Conservation (phyloP, 2,888 invertebrate species). For the Megastigmus dorsalis region DNA sequence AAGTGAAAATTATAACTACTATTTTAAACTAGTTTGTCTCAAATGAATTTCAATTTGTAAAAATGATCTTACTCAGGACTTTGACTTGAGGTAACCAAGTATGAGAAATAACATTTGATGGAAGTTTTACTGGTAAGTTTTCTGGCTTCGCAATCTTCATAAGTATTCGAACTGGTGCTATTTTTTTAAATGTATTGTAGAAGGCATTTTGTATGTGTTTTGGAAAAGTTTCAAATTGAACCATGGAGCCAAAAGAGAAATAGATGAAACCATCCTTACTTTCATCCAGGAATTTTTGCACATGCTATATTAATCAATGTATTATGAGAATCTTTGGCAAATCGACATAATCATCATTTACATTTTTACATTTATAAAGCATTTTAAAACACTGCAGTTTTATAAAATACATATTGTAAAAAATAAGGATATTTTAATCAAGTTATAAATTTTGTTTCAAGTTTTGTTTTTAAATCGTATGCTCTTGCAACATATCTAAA, state of each 20-base stretch:
- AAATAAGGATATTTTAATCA: too few relatives aligned
- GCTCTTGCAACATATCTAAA: too few relatives aligned
- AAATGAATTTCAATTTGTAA: background rate
- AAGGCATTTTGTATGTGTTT: conserved; percentile 58
- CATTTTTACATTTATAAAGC: too few relatives aligned
- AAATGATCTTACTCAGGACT: conserved; percentile 64
- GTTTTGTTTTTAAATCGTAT: too few relatives aligned
- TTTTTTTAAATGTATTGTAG: conserved; percentile 64
- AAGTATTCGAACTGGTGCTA: conserved; percentile 67
- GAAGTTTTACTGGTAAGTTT: conserved; percentile 64
- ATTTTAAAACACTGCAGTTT: too few relatives aligned
- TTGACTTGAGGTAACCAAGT: conserved; percentile 67
- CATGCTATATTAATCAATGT: too few relatives aligned
- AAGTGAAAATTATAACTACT: too few relatives aligned
- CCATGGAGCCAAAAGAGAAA: conserved; percentile 71
- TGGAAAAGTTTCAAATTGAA: conserved; percentile 68
- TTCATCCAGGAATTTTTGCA: conserved; percentile 67
- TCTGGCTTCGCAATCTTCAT: conserved; percentile 66
- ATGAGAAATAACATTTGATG: conserved; percentile 67
- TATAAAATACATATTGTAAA: too few relatives aligned
- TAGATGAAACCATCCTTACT: conserved; percentile 67
- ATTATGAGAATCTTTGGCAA: too few relatives aligned
- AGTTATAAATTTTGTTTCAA: too few relatives aligned
- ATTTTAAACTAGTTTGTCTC: too few relatives aligned
- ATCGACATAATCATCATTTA: too few relatives aligned